Percentiles rank a stretch among this genome's conserved stretches.
Evolutionary conservation across 2,888 invertebrate genomes (phyloP).

Genomic region (Oxytorus armatus): DNA sequence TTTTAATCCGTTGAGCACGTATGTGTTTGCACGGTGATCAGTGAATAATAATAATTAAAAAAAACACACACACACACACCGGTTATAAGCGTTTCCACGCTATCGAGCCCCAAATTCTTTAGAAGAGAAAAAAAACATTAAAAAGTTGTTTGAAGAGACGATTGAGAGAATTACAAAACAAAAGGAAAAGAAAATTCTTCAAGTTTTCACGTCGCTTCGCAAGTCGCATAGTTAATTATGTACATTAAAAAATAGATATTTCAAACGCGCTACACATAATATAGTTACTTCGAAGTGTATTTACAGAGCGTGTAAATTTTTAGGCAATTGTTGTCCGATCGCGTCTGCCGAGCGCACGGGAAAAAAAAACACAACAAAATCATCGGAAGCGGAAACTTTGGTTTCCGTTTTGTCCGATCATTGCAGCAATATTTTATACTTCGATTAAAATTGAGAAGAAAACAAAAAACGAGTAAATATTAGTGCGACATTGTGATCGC

Average conservation of each 20-base stretch:
- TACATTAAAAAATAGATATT: slow-evolving; percentile 37
- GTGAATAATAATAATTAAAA: slow-evolving; percentile 1
- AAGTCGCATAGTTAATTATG: slow-evolving; percentile 58
- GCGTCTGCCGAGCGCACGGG: slow-evolving; percentile 35
- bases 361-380: slow-evolving; percentile 18
- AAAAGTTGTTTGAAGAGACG: slow-evolving; percentile 51
- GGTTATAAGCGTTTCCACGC: slow-evolving; percentile 57
- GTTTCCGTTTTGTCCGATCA: slow-evolving; percentile 51
- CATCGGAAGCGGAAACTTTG: slow-evolving; percentile 35
- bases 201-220: slow-evolving; percentile 51
- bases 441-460: slow-evolving; percentile 55
- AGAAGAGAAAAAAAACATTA: slow-evolving; percentile 46
- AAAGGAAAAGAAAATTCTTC: slow-evolving; percentile 5
- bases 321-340: slow-evolving; percentile 53
- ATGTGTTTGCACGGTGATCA: slow-evolving; percentile 16
- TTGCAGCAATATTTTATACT: slow-evolving; percentile 68
- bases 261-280: slow-evolving; percentile 36
- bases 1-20: slow-evolving; percentile 25
- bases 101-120: slow-evolving; percentile 61
- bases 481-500: slow-evolving; percentile 58
- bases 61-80: slow-evolving; percentile 2
- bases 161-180: slow-evolving; percentile 31
- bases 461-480: slow-evolving; percentile 14
- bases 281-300: slow-evolving; percentile 41
- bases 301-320: slow-evolving; percentile 54